Percentiles rank a stretch among this genome's conserved stretches.
Evolutionary conservation across 2,797 vertebrate genomes (phyloP).

Genomic region (Gymnocypris eckloni): DNA sequence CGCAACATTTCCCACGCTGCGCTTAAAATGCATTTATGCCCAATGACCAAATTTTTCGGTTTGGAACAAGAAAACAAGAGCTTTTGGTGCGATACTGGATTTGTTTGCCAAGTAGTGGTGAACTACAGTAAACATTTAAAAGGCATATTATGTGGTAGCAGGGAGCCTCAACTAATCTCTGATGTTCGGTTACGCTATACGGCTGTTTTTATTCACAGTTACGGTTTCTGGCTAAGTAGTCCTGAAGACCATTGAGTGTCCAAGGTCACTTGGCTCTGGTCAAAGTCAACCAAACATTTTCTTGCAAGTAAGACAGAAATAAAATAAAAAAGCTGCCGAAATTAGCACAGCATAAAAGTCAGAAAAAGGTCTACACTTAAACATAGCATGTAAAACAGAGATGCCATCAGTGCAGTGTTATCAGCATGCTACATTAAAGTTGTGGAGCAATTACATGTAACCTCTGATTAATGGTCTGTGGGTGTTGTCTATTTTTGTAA

Average conservation of each 20-base stretch:
- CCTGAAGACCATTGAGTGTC: conserved; percentile 68
- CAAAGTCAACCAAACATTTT: conserved; percentile 70
- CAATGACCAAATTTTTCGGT: conserved; percentile 65
- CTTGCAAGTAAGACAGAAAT: conserved; percentile 75
- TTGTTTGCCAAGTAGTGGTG: conserved; percentile 74
- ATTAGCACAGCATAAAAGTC: conserved; percentile 55
- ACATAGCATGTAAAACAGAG: conserved; percentile 59
- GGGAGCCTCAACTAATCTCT: conserved; percentile 79
- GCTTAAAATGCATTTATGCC: conserved; percentile 54
- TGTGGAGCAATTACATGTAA: conserved; percentile 70
- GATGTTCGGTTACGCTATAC: conserved; percentile 76
- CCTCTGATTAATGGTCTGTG: conserved; percentile 70
- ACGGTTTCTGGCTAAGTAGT: conserved; percentile 76
- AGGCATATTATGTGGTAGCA: conserved; percentile 74
- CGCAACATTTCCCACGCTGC: conserved; percentile 72
- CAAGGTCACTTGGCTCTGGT: conserved; percentile 80
- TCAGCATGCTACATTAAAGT: conserved; percentile 66
- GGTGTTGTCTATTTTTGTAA: conserved; percentile 71
- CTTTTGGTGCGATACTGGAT: conserved; percentile 66
- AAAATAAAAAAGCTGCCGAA: conserved; percentile 70
- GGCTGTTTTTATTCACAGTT: conserved; percentile 81
- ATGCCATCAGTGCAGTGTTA: conserved; percentile 66
- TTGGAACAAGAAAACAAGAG: conserved; percentile 67
- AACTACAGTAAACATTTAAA: conserved; percentile 82
- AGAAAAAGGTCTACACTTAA: conserved; percentile 28